Conservation (phyloP, 2,797 vertebrate genomes). For the Spatula versicolor region DNA sequence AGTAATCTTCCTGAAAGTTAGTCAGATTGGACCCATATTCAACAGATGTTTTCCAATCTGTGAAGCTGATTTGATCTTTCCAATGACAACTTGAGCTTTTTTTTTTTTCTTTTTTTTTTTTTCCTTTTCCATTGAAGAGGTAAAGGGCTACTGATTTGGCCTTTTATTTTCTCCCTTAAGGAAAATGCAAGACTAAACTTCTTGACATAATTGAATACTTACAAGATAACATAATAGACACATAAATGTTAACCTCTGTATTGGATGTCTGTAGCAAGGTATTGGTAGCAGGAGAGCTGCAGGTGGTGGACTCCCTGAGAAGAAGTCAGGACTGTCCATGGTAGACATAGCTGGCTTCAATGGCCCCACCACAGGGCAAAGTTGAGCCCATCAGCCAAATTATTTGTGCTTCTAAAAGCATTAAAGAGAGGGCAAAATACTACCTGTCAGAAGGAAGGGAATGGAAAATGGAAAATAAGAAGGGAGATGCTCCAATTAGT, state of each 20-base stretch:
- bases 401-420: no score
- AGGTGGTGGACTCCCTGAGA: not conserved
- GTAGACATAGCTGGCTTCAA: not conserved
- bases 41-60: not conserved
- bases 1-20: not conserved
- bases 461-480: not conserved
- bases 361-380: no score
- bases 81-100: not conserved
- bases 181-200: not conserved
- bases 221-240: not conserved
- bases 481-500: not conserved
- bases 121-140: not conserved
- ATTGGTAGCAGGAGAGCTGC: not conserved
- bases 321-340: not conserved
- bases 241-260: not conserved
- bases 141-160: not conserved
- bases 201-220: not conserved
- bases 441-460: no score
- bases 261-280: not conserved
- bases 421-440: not conserved
- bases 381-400: not conserved
- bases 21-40: not conserved
- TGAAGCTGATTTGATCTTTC: constrained; percentile 6
- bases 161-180: constrained; percentile 14
- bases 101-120: not conserved